phyloP scores from a whole-genome alignment of 2,888 invertebrate genomes.

The Ophion obscuratus region DNA sequence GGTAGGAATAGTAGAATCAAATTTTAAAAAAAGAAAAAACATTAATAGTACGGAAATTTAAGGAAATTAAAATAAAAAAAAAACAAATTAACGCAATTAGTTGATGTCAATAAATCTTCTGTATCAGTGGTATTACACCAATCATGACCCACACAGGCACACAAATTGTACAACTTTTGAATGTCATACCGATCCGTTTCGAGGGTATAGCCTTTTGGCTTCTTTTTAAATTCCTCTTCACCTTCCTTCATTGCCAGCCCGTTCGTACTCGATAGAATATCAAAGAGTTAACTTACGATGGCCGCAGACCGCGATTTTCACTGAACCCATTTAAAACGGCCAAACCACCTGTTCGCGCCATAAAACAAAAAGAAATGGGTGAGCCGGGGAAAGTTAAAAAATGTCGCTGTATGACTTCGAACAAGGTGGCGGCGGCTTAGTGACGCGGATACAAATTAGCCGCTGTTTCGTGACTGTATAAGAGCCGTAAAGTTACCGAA shows the following conservation, averaged over 20 bases:
- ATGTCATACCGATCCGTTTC: no score
- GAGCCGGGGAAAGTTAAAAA: neutral
- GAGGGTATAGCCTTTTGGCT: no score
- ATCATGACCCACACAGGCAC: no score
- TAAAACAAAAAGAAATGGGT: conserved; percentile 17
- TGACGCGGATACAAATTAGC: conserved; percentile 26
- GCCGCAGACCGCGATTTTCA: conserved; percentile 14
- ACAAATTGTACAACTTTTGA: no score
- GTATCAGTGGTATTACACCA: no score
- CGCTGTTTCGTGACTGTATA: neutral
- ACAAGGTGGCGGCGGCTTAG: neutral
- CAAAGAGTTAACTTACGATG: conserved; percentile 3
- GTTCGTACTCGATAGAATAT: conserved; percentile 8
- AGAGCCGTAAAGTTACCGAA: neutral
- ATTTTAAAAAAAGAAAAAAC: no score
- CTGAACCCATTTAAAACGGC: conserved; percentile 37
- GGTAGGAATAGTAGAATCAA: no score
- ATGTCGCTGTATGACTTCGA: neutral
- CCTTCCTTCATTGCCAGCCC: neutral
- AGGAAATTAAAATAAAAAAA: no score
- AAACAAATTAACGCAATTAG: no score
- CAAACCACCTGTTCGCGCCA: conserved; percentile 45
- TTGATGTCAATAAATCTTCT: no score
- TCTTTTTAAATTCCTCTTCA: neutral
- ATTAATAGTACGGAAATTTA: no score